These are phyloP conservation scores for Drosophila neoperkinsi DNA, from an alignment of 2,888 invertebrate genomes.

Conservation along the genomic window DNA sequence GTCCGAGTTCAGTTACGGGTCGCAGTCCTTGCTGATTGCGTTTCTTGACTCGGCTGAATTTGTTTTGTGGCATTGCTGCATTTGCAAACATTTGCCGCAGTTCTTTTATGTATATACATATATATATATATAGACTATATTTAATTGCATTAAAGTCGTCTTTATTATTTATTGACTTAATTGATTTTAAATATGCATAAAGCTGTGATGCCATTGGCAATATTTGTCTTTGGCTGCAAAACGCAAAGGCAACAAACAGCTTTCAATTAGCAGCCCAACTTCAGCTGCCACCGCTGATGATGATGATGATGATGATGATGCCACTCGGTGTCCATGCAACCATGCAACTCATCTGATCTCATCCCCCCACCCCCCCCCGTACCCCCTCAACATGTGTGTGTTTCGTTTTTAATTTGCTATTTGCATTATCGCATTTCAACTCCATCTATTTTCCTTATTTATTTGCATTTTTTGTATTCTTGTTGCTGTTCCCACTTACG, in stretches of 20 bases:
- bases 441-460: conserved; percentile 4
- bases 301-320: not conserved
- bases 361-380: not conserved
- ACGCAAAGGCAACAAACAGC: conserved; percentile 72
- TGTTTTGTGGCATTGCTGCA: conserved; percentile 24
- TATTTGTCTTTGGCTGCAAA: conserved; percentile 79
- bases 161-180: conserved; percentile 83
- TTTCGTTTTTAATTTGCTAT: conserved; percentile 70
- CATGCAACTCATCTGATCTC: not conserved
- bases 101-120: not conserved
- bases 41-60: conserved; percentile 21
- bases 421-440: conserved; percentile 70
- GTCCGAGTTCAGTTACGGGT: not conserved
- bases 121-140: conserved; percentile 54
- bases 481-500: not conserved
- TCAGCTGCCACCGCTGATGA: not conserved
- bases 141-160: conserved; percentile 79
- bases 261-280: conserved; percentile 68
- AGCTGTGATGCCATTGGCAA: conserved; percentile 69
- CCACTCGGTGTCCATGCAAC: not conserved
- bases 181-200: conserved; percentile 84
- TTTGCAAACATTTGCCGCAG: conserved; percentile 41
- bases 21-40: conserved; percentile 11
- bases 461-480: conserved; percentile 1
- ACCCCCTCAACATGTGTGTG: not conserved